Evolutionary conservation across 2,113 vertebrate species (phyloP).

Genomic region (Chloropsis cyanopogon): DNA sequence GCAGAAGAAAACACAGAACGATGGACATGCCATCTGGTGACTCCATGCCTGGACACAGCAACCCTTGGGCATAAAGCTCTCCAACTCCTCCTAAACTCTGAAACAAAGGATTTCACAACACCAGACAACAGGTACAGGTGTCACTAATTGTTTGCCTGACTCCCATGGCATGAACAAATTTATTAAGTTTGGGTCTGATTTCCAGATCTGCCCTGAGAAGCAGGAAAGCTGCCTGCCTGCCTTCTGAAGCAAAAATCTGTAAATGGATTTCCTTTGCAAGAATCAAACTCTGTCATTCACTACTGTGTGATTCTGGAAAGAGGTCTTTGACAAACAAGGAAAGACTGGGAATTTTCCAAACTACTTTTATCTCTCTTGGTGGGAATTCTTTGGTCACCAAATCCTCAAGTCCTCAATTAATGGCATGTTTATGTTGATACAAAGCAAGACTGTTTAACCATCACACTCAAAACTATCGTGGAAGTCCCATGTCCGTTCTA

Average conservation of each 20-base stretch:
- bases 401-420: not conserved
- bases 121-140: not conserved
- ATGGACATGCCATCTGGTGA: not conserved
- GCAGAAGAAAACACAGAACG: not conserved
- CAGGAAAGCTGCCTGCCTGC: not conserved
- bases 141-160: not conserved
- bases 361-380: not conserved
- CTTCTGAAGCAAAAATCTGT: not conserved
- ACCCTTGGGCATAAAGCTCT: not conserved
- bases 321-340: not conserved
- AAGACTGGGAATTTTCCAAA: not conserved
- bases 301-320: not conserved
- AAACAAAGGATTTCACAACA: not conserved
- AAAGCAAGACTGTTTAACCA: not conserved
- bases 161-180: not conserved
- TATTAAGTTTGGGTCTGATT: not conserved
- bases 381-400: not conserved
- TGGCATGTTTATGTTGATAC: not conserved
- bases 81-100: not conserved
- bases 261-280: not conserved
- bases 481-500: not conserved
- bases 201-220: not conserved
- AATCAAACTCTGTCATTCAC: not conserved
- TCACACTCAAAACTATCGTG: not conserved
- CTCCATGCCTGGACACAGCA: not conserved